Base-by-base conservation (phyloP, 2,113 vertebrate species). In the Nothobranchius kuhntae region DNA sequence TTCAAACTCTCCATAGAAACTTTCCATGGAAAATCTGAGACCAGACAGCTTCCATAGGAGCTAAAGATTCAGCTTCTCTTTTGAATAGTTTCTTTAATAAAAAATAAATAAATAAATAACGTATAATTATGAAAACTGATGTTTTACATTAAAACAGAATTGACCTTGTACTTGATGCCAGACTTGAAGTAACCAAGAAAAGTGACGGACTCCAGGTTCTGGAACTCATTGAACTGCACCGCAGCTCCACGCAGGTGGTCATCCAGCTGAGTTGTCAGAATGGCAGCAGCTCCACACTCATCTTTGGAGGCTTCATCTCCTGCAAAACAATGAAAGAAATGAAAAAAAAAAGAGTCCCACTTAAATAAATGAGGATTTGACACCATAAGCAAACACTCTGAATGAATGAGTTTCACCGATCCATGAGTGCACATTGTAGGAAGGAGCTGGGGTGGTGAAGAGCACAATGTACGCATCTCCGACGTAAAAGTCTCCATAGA, bases 381-480 rank as follows among this genome's bases (percentile, higher is more conserved):
- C 13, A 45, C 42, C 1, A 7, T 15, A n/a, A 11, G 30, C 10
- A 13, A 14, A n/a, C 14, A 42, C 21, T 21, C 21, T 21, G 21
- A 2, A 10, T n/a, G 1, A 30, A 24, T 44, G 0, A 48, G 9
- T 15, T 21, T 2, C 81, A 94, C 93, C 93, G 10, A 85, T 45
- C 93, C 93, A 94, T 7, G 85, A 67, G 66, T 93, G 91, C 52
- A 92, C 9, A 14, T 56, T 62, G 71, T 89, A 80, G 17, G 86
- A 84, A 0, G 75, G 78, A 14, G 73, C 61, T 7, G 66, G 0
- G 7, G 78, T 78, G 70, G 91, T 93, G 42, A 58, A 3, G 9
- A 93, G 87, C 9, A 94, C 12, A 0, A 94, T 36, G 54, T 94
- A 94, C 24, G 83, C 68, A 48, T 94, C 93, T 35, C 92, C 93